Evolutionary conservation across 2,113 vertebrate species (phyloP).

Genomic region (Fulica atra): DNA sequence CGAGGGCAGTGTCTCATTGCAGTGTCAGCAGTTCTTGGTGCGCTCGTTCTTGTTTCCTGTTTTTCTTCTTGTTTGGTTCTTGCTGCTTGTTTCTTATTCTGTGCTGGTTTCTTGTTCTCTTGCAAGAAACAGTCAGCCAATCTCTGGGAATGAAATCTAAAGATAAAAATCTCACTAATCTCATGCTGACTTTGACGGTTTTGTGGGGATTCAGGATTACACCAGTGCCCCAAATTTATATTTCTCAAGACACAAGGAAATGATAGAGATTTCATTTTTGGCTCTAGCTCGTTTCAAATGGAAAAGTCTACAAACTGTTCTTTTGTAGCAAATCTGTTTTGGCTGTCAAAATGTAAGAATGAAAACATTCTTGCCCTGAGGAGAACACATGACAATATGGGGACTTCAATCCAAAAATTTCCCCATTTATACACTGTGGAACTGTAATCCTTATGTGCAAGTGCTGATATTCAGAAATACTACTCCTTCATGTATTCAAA

Average conservation of each 20-base stretch:
- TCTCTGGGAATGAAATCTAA: background rate
- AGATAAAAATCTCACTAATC: background rate
- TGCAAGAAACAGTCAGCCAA: background rate
- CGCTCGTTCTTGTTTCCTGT: background rate
- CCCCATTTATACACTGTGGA: background rate
- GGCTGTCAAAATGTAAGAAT: background rate
- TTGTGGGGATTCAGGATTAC: background rate
- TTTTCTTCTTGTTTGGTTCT: background rate
- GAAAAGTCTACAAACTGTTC: background rate
- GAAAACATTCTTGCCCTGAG: background rate
- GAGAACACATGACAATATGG: background rate
- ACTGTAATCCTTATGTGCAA: background rate
- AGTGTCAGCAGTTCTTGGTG: background rate
- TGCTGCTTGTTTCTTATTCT: background rate
- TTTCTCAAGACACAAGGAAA: background rate
- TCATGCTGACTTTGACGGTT: background rate
- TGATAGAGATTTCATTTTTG: background rate
- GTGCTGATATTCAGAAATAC: slow-evolving; percentile 49
- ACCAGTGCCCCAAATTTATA: background rate
- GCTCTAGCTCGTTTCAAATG: background rate
- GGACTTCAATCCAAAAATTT: slow-evolving; percentile 4
- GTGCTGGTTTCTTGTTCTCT: background rate
- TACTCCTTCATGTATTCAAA: background rate
- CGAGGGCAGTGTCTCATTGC: background rate
- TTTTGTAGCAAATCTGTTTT: slow-evolving; percentile 25